Base-by-base conservation (phyloP, 1,140 invertebrate species). In the Procambarus virginalis region DNA sequence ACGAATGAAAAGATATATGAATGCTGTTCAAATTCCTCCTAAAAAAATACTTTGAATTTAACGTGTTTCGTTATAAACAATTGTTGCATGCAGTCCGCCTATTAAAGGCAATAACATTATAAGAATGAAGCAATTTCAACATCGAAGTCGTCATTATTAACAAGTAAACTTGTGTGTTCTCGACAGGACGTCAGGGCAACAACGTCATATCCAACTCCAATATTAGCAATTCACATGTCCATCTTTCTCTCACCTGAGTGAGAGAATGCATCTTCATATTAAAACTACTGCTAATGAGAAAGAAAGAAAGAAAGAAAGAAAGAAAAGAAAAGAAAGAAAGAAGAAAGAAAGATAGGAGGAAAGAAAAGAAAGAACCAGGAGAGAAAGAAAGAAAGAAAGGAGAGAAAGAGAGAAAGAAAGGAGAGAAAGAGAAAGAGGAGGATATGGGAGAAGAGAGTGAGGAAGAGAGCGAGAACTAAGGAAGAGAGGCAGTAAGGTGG, bases 371-470 rank as follows among this genome's bases (percentile, higher is more conserved):
- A n/a, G n/a, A n/a, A n/a, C n/a, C n/a, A n/a, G n/a, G 34, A 34
- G 80, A 82, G 80, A 82, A 58, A 84, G 83, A 76, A 46, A 75
- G 80, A 70, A 3, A 60, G 60, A 64, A 58, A 70, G 45, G 45
- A 51, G 58, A 22, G 58, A n/a, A 1, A 70, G 80, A 82, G 58
- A 82, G 58, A 68, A n/a, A 64, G 58, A 34, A 46, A 78, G 76
- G 76, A 77, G 76, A 77, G 76, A 77, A 3, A 77, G 76, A 77
- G 76, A 77, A 45, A 77, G 76, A 77, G 76, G 46, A 45, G 46
- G 76, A 77, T 22, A 34, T 34, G 34, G 34, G 34, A 34, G 34
- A 34, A 34, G 34, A 34, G 34, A 34, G 34, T 34, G 34, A 1
- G 1, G 34, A 34, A 34, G 34, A 34, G 34, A 34, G 34, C 1